A percentile compares a stretch with the other conserved stretches of the same genome.
Evolutionary conservation across 2,113 vertebrate genomes (phyloP).

Genomic region (Scatophagus argus): DNA sequence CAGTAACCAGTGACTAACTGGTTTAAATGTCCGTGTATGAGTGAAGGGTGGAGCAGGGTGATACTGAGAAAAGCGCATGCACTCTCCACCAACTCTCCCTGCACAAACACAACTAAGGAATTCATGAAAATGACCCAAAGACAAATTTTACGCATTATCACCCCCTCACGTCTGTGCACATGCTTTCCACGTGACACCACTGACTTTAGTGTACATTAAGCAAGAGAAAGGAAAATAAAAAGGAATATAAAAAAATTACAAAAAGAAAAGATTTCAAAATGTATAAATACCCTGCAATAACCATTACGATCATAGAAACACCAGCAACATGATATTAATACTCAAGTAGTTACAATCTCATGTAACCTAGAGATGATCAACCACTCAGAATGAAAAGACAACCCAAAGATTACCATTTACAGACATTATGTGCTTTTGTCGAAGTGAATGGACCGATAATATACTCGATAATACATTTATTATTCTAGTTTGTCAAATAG

Average conservation of each 20-base stretch:
- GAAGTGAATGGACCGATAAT: slow-evolving; percentile 61
- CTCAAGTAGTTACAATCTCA: slow-evolving; percentile 76
- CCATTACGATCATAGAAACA: slow-evolving; percentile 81
- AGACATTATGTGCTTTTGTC: slow-evolving; percentile 79
- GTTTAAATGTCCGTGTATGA: not conserved
- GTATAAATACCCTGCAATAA: slow-evolving; percentile 80
- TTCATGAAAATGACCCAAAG: not conserved
- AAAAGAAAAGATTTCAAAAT: slow-evolving; percentile 56
- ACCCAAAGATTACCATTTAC: slow-evolving; percentile 79
- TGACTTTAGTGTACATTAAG: slow-evolving; percentile 68
- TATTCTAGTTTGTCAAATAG: slow-evolving; percentile 72
- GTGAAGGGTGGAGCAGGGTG: not conserved
- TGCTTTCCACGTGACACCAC: slow-evolving; percentile 75
- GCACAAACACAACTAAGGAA: not conserved
- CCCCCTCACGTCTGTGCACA: slow-evolving; percentile 68
- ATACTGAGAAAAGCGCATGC: slow-evolving; percentile 41
- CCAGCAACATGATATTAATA: slow-evolving; percentile 75
- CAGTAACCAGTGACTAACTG: not conserved
- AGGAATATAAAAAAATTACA: slow-evolving; percentile 61
- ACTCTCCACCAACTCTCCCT: slow-evolving; percentile 42
- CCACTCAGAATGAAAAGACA: slow-evolving; percentile 77
- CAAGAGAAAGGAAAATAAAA: slow-evolving; percentile 51
- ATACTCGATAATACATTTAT: slow-evolving; percentile 78
- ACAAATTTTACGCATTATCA: slow-evolving; percentile 16
- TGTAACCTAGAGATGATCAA: slow-evolving; percentile 70